Conservation (phyloP, 2,113 vertebrate species). For the Pica pica region DNA sequence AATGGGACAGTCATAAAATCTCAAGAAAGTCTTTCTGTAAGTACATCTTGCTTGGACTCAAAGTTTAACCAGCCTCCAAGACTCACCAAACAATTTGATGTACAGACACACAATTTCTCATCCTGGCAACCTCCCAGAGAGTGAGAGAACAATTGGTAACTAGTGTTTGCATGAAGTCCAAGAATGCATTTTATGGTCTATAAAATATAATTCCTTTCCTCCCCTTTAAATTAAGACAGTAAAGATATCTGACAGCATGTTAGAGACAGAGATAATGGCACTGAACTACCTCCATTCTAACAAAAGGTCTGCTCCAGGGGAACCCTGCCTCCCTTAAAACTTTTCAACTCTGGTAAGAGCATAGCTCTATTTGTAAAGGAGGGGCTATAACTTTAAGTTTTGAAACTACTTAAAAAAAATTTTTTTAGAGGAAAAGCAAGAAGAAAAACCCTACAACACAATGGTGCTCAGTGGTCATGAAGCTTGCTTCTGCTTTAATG, state of each 20-base stretch:
- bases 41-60: background rate
- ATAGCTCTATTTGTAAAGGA: background rate
- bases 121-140: slow-evolving; percentile 15
- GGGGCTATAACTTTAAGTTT: background rate
- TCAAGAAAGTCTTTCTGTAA: background rate
- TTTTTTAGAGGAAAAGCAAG: background rate
- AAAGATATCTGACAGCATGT: slow-evolving; percentile 38
- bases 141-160: slow-evolving; percentile 45
- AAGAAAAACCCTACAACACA: background rate
- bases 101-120: slow-evolving; percentile 10
- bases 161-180: slow-evolving; percentile 42
- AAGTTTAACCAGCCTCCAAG: background rate
- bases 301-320: background rate
- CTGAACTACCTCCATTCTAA: background rate
- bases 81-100: background rate
- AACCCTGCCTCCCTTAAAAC: slow-evolving; percentile 37
- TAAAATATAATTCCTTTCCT: slow-evolving; percentile 53
- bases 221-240: slow-evolving; percentile 32
- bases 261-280: background rate
- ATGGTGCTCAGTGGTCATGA: background rate
- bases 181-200: slow-evolving; percentile 60
- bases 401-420: background rate
- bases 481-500: background rate
- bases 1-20: background rate
- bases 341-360: background rate